A percentile compares a stretch with the other conserved stretches of the same genome.
phyloP scores from a whole-genome alignment of 2,888 invertebrate species.

The Julus scanicus region DNA sequence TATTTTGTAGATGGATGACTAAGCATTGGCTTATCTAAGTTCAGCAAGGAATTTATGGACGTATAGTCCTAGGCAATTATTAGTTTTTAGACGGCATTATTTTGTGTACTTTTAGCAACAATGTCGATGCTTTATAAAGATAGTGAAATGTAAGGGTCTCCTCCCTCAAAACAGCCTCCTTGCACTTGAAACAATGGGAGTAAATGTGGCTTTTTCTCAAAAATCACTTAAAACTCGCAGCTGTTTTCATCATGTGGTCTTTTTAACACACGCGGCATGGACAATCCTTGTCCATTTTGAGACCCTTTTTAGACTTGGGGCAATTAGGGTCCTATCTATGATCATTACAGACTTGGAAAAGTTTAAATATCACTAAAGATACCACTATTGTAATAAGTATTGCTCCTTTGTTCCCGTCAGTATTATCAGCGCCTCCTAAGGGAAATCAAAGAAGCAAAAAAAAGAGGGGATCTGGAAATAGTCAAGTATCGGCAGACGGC shows the following conservation, averaged over 20 bases:
- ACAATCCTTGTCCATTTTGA: not conserved
- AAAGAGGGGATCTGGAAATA: constrained; percentile 7
- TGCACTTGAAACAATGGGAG: constrained; percentile 11
- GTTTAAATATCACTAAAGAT: not conserved
- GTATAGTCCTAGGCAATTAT: not conserved
- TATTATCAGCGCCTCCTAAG: constrained; percentile 21
- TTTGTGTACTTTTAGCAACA: not conserved
- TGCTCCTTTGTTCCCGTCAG: not conserved
- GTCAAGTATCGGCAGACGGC: constrained; percentile 42
- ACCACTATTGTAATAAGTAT: not conserved
- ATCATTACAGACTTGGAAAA: constrained; percentile 6
- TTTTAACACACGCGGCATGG: not conserved
- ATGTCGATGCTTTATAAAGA: not conserved
- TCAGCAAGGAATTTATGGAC: constrained; percentile 6
- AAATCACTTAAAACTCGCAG: constrained; percentile 21
- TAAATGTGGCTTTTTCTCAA: not conserved
- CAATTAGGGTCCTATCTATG: constrained; percentile 8
- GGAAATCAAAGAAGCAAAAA: constrained; percentile 19
- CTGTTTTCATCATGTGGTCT: constrained; percentile 17
- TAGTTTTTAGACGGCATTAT: not conserved
- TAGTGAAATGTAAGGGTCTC: not conserved
- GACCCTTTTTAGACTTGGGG: not conserved
- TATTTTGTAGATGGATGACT: not conserved
- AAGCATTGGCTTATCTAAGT: not conserved
- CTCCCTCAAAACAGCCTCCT: not conserved